Evolutionary conservation across 2,797 vertebrate genomes (phyloP).

Genomic region (Sandelia bainsii): DNA sequence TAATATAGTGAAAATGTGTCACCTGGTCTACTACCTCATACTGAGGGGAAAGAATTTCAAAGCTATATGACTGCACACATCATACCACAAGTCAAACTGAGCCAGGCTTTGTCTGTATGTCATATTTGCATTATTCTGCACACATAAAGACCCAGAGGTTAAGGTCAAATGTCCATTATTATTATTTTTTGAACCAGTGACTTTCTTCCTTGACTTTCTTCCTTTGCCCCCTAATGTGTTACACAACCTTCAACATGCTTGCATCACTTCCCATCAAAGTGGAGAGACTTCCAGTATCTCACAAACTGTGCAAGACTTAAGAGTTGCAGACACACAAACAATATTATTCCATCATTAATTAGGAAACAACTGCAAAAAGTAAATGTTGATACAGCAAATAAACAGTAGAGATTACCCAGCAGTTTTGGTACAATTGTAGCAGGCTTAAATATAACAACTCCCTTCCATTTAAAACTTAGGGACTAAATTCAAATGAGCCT

Average conservation of each 20-base stretch:
- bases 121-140: neutral
- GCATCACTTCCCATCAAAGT: slow-evolving; percentile 44
- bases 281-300: slow-evolving; percentile 35
- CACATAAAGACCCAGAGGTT: neutral
- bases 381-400: slow-evolving; percentile 11
- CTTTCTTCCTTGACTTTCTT: neutral
- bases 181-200: neutral
- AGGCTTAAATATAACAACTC: neutral
- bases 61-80: slow-evolving; percentile 6
- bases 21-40: slow-evolving; percentile 2
- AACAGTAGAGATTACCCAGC: neutral
- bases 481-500: neutral
- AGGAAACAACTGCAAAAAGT: neutral
- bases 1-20: slow-evolving; percentile 16
- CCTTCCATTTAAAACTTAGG: neutral
- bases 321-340: neutral
- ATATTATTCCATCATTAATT: slow-evolving; percentile 19
- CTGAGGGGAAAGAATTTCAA: neutral
- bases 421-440: neutral
- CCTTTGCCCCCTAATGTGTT: neutral
- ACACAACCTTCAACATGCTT: slow-evolving; percentile 28
- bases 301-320: neutral
- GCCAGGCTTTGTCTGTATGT: neutral
- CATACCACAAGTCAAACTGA: neutral
- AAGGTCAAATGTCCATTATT: neutral